Percentiles rank a stretch among this genome's conserved stretches.
Conservation (phyloP, 2,113 vertebrate species). For the Pachyramphus minor region DNA sequence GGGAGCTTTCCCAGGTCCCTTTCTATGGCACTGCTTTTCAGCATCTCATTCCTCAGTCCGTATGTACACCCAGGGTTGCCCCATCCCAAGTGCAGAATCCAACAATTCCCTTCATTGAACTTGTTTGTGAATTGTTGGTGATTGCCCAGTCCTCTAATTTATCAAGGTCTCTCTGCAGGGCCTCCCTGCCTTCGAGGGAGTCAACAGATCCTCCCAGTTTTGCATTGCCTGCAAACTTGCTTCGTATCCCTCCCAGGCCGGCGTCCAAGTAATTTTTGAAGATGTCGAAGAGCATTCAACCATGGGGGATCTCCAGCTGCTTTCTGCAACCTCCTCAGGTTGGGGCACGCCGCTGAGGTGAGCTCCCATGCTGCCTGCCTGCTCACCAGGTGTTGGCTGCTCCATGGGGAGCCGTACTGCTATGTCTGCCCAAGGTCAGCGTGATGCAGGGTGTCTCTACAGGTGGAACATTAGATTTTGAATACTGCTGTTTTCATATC, state of each 20-base stretch:
- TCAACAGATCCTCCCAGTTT: not conserved
- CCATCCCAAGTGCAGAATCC: not conserved
- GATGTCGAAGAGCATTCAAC: not conserved
- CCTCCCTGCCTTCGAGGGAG: not conserved
- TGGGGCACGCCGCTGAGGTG: accelerated
- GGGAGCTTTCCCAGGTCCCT: not conserved
- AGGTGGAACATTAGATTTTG: not conserved
- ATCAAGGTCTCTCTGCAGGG: not conserved
- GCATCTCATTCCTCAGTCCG: not conserved
- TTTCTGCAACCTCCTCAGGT: not conserved
- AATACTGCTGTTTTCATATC: not conserved
- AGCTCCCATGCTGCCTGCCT: not conserved
- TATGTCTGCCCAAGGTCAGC: too few species aligned
- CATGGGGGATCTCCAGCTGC: not conserved
- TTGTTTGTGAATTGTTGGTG: not conserved
- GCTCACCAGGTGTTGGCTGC: not conserved
- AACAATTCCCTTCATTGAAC: not conserved
- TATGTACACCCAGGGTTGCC: not conserved
- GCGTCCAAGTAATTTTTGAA: not conserved
- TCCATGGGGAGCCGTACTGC: accelerated
- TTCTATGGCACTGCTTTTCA: not conserved
- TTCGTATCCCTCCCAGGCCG: not conserved
- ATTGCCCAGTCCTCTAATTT: not conserved
- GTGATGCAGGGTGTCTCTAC: not conserved
- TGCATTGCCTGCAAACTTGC: not conserved